These are phyloP conservation scores for Xenentodon cancila DNA, from an alignment of 2,797 vertebrate genomes.

Conservation along the genomic window DNA sequence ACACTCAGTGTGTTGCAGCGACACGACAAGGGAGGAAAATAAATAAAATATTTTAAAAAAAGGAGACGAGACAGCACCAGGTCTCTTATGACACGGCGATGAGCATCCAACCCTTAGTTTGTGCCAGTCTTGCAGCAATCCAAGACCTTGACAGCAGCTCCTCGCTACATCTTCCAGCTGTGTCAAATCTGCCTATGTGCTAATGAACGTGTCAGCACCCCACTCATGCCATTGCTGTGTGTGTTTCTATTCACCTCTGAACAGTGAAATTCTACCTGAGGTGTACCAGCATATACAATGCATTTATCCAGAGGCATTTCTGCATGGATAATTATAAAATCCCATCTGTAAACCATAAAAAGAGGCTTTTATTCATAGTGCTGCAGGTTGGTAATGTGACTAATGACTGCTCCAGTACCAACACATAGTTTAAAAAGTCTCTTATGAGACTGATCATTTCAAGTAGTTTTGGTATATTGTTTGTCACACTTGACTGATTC, in stretches of 20 bases:
- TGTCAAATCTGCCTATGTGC: constrained; percentile 80
- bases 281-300: constrained; percentile 70
- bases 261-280: constrained; percentile 66
- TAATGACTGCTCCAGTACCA: no score
- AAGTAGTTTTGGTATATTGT: no score
- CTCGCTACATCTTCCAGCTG: constrained; percentile 79
- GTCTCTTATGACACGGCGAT: constrained; percentile 79
- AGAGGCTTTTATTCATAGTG: constrained; percentile 32
- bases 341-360: constrained; percentile 18
- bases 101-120: constrained; percentile 81
- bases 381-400: constrained; percentile 12
- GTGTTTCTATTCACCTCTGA: constrained; percentile 80
- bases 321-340: constrained; percentile 65
- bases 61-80: constrained; percentile 77
- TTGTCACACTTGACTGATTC: no score
- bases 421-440: no score
- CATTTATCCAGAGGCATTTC: constrained; percentile 63
- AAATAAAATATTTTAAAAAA: constrained; percentile 74
- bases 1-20: constrained; percentile 79
- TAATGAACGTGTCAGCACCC: constrained; percentile 80
- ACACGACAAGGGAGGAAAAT: constrained; percentile 76
- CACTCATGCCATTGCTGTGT: constrained; percentile 75
- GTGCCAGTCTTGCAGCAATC: constrained; percentile 81
- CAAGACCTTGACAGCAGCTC: constrained; percentile 83
- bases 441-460: no score